Evolutionary conservation across 2,797 vertebrate genomes (phyloP).

Genomic region (Moxostoma hubbsi): DNA sequence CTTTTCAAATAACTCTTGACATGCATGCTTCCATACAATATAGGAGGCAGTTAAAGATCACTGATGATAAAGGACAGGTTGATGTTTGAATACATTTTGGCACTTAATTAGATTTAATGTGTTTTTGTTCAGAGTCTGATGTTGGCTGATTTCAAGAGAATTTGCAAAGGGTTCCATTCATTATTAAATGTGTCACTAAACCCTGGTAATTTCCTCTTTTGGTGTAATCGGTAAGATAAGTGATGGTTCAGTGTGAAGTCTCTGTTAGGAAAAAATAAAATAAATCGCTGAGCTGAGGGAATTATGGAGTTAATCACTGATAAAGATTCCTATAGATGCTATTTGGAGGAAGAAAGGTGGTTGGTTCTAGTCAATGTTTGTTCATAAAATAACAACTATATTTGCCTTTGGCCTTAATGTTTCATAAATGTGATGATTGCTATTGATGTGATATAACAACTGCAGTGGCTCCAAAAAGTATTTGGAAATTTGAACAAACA

Average conservation of each 20-base stretch:
- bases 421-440: constrained; percentile 8
- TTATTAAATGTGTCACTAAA: constrained; percentile 61
- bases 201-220: constrained; percentile 62
- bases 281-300: constrained; percentile 44
- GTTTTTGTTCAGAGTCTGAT: not conserved
- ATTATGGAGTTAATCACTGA: constrained; percentile 56
- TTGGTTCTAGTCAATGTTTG: constrained; percentile 10
- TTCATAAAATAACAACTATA: constrained; percentile 2
- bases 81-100: not conserved
- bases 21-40: constrained; percentile 32
- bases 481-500: too few species aligned
- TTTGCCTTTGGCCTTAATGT: not conserved
- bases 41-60: constrained; percentile 30
- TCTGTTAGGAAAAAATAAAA: constrained; percentile 59
- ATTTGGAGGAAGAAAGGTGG: constrained; percentile 24
- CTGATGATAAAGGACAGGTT: constrained; percentile 17
- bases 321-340: constrained; percentile 38
- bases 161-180: constrained; percentile 56
- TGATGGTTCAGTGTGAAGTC: constrained; percentile 57
- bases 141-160: constrained; percentile 28
- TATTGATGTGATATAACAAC: not conserved
- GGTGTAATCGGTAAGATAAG: constrained; percentile 69
- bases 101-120: too few species aligned
- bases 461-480: not conserved
- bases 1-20: constrained; percentile 60